phyloP scores from a whole-genome alignment of 1,140 invertebrate genomes.

The Scaptodrosophila lebanonensis region DNA sequence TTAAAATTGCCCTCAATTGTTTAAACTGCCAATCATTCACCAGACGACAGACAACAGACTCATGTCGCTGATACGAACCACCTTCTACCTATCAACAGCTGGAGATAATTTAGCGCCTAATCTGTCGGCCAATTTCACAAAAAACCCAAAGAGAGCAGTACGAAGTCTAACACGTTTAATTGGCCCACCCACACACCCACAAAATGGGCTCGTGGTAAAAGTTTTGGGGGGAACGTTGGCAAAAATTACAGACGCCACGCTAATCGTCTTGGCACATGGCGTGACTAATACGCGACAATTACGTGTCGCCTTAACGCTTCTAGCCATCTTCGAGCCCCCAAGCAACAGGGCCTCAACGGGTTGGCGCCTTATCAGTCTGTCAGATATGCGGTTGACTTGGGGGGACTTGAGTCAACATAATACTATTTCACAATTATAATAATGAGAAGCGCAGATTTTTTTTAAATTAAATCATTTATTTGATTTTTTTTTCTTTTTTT shows the following conservation, averaged over 20 bases:
- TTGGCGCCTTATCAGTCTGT: constrained; percentile 16
- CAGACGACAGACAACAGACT: too few species aligned
- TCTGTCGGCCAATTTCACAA: too few species aligned
- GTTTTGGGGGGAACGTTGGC: not conserved
- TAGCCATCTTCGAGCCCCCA: constrained; percentile 2
- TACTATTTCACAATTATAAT: constrained; percentile 24
- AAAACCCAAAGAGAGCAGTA: too few species aligned
- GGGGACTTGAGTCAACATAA: constrained; percentile 4
- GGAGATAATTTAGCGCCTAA: too few species aligned
- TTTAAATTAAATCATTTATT: constrained; percentile 9
- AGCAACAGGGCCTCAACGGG: not conserved
- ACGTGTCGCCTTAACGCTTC: not conserved
- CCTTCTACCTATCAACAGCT: too few species aligned
- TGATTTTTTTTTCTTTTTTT: constrained; percentile 29
- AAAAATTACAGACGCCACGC: not conserved
- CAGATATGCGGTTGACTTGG: constrained; percentile 6
- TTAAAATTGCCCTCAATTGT: too few species aligned
- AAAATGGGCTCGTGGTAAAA: not conserved
- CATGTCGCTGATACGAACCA: too few species aligned
- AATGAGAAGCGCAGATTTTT: constrained; percentile 7
- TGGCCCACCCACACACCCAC: not conserved
- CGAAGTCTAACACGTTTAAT: too few species aligned
- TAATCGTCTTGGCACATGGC: constrained; percentile 16
- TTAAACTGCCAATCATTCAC: too few species aligned
- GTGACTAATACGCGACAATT: constrained; percentile 35